These are phyloP conservation scores for Brassicogethes aeneus DNA, from an alignment of 2,888 invertebrate species.

Conservation along the genomic window DNA sequence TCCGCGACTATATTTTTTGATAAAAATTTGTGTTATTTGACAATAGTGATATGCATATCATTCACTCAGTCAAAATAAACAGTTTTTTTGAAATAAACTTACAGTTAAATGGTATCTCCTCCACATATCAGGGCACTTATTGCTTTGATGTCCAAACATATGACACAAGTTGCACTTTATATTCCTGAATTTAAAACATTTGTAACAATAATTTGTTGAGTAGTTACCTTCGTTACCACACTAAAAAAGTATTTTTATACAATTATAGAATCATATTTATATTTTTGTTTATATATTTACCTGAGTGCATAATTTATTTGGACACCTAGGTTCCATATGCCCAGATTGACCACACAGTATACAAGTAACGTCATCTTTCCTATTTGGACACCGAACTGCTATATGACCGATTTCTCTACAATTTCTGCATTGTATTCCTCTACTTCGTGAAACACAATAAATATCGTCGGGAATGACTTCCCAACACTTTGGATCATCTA, in stretches of 20 bases:
- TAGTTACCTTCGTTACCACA: slow-evolving; percentile 55
- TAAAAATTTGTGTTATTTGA: too few species aligned
- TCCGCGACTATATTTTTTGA: too few species aligned
- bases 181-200: slow-evolving; percentile 47
- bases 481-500: slow-evolving; percentile 51
- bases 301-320: slow-evolving; percentile 59
- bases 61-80: too few species aligned
- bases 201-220: slow-evolving; percentile 51
- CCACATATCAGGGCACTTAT: slow-evolving; percentile 65
- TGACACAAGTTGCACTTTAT: slow-evolving; percentile 52
- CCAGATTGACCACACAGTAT: slow-evolving; percentile 59
- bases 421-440: slow-evolving; percentile 47
- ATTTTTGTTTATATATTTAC: slow-evolving; percentile 39
- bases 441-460: slow-evolving; percentile 5
- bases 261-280: slow-evolving; percentile 10
- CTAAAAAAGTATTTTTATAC: slow-evolving; percentile 46
- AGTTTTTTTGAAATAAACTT: slow-evolving; percentile 25
- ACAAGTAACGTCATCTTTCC: slow-evolving; percentile 46
- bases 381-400: slow-evolving; percentile 48
- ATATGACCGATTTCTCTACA: slow-evolving; percentile 59
- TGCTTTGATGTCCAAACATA: slow-evolving; percentile 51
- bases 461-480: slow-evolving; percentile 35
- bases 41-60: too few species aligned
- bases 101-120: slow-evolving; percentile 67
- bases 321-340: slow-evolving; percentile 59